Base-by-base conservation (phyloP, 2,113 vertebrate species). In the Labeo catla region DNA sequence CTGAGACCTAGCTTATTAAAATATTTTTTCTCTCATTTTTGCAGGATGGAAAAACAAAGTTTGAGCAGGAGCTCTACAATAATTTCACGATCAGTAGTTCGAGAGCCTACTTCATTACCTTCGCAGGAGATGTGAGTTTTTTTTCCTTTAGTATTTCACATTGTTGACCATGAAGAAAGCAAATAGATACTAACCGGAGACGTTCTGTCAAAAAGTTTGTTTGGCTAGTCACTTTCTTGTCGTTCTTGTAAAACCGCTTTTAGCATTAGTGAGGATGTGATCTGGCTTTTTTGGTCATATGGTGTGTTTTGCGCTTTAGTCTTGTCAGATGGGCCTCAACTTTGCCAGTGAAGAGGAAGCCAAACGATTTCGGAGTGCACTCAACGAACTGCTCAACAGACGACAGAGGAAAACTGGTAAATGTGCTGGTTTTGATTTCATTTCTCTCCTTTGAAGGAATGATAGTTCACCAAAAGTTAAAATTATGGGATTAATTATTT, bases 281-380 rank as follows among this genome's bases (percentile, higher is more conserved):
- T 70, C 68, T 10, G 15, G 28, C 61, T 81, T 70, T 54, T 13
- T 78, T 54, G 6, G 21, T 50, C 52, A 85, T 73, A 73, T 43
- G 68, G 28, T 74, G 36, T 81, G 57, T 81, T 74, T 74, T 74
- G 61, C 50, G 76, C 66, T 84, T 83, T 89, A 99, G 98, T 93
- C 93, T 84, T 97, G 96, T 95, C 98, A 99, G 93, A 93, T 99
- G 87, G 98, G 97, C 91, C 95, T 99, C 94, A 99, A 99, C 95
- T 99, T 99, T 91, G 98, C 98, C 91, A 98, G 95, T 84, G 98
- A 99, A 95, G 97, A 99, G 93, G 98, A 99, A 92, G 97, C 98
- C 91, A 98, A 97, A 93, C 95, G 96, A 90, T 99, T 99, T 93
- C 93, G 96, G 91, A 95, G 93, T 89, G 95, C 96, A 84, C 93